Percentiles rank a stretch among this genome's conserved stretches.
These are phyloP conservation scores for Trichopria drosophilae DNA, from an alignment of 2,888 invertebrate species.

Conservation along the genomic window DNA sequence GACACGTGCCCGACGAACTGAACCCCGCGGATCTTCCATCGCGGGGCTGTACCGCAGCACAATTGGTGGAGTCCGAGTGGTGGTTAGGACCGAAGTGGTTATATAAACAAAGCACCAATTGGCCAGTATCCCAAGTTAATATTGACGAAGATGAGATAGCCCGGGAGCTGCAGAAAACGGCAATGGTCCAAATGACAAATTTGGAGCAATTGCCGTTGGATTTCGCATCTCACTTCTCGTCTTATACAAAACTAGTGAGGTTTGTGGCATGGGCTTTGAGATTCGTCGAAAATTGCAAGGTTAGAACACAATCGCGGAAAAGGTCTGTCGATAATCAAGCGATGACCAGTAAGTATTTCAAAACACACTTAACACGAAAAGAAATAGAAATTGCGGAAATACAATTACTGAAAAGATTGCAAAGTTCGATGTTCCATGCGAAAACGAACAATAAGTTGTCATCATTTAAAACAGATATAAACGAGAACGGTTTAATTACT, in stretches of 20 bases:
- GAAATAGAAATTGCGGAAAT: constrained; percentile 9
- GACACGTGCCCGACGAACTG: constrained; percentile 42
- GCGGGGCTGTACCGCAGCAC: constrained; percentile 36
- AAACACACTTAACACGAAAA: neutral
- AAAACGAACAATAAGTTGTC: neutral
- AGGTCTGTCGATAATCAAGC: no score
- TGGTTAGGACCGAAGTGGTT: constrained; percentile 48
- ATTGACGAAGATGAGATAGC: constrained; percentile 18
- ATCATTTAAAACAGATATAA: constrained; percentile 1
- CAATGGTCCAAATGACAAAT: neutral
- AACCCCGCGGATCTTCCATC: constrained; percentile 51
- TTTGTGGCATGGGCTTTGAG: constrained; percentile 8
- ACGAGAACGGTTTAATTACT: neutral
- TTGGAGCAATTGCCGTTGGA: neutral
- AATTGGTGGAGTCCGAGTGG: constrained; percentile 43
- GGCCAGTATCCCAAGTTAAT: constrained; percentile 30
- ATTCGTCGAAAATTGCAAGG: no score
- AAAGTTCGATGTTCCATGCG: constrained; percentile 1
- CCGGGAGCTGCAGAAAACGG: neutral
- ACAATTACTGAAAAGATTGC: constrained; percentile 5
- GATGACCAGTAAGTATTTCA: no score
- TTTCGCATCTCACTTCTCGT: constrained; percentile 1
- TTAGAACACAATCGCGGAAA: no score
- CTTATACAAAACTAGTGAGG: constrained; percentile 5
- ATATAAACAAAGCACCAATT: constrained; percentile 25